A percentile compares a stretch with the other conserved stretches of the same genome.
phyloP scores from a whole-genome alignment of 2,888 invertebrate genomes.

The Chrysina gloriosa region DNA sequence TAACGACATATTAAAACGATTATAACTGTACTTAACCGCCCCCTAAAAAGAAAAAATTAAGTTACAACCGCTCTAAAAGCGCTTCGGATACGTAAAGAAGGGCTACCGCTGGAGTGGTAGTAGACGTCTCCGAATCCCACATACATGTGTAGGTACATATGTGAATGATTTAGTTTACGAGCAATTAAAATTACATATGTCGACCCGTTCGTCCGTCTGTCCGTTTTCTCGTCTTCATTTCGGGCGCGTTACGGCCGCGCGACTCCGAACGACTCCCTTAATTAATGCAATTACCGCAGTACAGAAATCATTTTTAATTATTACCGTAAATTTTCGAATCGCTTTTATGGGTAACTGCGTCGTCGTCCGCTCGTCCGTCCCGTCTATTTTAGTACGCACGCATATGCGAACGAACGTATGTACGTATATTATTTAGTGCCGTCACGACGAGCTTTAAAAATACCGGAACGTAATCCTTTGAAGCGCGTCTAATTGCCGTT shows the following conservation, averaged over 20 bases:
- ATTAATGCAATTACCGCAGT: slow-evolving; percentile 9
- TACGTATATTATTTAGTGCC: slow-evolving; percentile 4
- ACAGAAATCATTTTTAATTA: slow-evolving; percentile 10
- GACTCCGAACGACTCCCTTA: neutral
- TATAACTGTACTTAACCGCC: neutral
- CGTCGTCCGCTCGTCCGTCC: no score
- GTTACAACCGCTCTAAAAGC: neutral
- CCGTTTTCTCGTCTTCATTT: slow-evolving; percentile 4
- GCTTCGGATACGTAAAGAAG: neutral
- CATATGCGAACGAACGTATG: no score
- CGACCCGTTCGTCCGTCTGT: neutral
- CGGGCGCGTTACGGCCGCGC: neutral
- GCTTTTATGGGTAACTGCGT: no score
- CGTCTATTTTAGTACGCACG: neutral
- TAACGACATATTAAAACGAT: neutral
- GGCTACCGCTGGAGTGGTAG: no score
- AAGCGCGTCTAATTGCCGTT: slow-evolving; percentile 25
- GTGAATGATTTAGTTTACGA: slow-evolving; percentile 33
- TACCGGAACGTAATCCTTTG: slow-evolving; percentile 21
- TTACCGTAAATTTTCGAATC: no score
- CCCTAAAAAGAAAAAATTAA: neutral
- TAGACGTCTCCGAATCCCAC: no score
- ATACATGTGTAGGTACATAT: no score
- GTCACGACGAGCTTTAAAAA: slow-evolving; percentile 4
- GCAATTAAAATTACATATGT: slow-evolving; percentile 19